A percentile compares a stretch with the other conserved stretches of the same genome.
Evolutionary conservation across 2,888 invertebrate species (phyloP).

Genomic region (Leptinotarsa juncta): DNA sequence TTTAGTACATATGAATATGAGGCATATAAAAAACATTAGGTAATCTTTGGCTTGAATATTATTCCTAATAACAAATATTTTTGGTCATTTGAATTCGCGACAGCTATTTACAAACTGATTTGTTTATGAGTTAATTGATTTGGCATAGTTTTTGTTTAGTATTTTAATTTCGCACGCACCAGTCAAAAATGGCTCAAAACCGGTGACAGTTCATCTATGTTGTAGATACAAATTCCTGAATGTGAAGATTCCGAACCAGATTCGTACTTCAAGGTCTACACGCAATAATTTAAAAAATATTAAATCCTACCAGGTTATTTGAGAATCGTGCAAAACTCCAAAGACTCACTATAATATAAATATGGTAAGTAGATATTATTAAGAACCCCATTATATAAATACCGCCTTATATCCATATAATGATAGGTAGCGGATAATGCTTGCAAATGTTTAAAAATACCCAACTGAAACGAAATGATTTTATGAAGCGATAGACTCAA

Average conservation of each 20-base stretch:
- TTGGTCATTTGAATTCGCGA: too few relatives aligned
- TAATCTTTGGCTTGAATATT: too few relatives aligned
- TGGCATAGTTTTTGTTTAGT: too few relatives aligned
- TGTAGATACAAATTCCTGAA: too few relatives aligned
- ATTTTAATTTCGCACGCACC: too few relatives aligned
- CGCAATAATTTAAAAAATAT: not conserved
- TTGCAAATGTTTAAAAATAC: constrained; percentile 3
- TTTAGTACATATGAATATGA: too few relatives aligned
- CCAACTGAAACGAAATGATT: not conserved
- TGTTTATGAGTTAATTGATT: too few relatives aligned
- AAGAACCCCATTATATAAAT: not conserved
- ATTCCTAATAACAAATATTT: too few relatives aligned
- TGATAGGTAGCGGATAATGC: constrained; percentile 2
- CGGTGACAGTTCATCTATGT: too few relatives aligned
- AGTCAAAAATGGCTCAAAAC: too few relatives aligned
- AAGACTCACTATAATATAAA: constrained; percentile 2
- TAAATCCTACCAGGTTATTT: not conserved
- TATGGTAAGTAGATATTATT: constrained; percentile 7
- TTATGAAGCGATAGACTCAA: not conserved
- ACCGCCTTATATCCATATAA: constrained; percentile 6
- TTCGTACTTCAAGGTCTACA: not conserved
- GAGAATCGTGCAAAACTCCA: constrained; percentile 4
- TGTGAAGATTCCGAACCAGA: not conserved
- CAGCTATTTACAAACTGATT: too few relatives aligned
- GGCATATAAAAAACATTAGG: too few relatives aligned